A percentile compares a stretch with the other conserved stretches of the same genome.
Conservation (phyloP, 2,888 invertebrate species). For the Formica aserva region DNA sequence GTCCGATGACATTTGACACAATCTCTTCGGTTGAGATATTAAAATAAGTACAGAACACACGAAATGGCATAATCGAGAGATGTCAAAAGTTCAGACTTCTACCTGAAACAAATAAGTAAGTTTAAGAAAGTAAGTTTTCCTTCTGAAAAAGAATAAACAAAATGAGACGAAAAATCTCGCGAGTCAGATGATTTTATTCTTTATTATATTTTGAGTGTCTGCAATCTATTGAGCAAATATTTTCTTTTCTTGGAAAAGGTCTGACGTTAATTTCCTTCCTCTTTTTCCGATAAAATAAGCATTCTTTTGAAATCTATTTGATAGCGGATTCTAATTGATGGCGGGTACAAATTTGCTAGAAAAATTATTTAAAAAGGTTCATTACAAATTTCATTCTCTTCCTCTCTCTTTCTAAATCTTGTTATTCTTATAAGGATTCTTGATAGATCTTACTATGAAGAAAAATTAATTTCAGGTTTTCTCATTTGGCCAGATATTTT, state of each 20-base stretch:
- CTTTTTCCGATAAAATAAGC: not conserved
- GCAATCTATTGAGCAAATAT: not conserved
- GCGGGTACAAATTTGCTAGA: not conserved
- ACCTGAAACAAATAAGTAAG: constrained; percentile 45
- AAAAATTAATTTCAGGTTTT: not conserved
- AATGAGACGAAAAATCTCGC: not conserved
- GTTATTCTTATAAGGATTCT: not conserved
- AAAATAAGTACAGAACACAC: constrained; percentile 10
- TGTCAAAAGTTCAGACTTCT: constrained; percentile 16
- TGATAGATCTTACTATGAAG: not conserved
- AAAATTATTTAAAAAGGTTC: not conserved
- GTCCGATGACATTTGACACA: constrained; percentile 14
- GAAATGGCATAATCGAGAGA: constrained; percentile 11
- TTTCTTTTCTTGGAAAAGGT: not conserved
- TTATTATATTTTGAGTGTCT: not conserved
- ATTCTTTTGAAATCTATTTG: constrained; percentile 3
- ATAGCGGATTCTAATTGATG: not conserved
- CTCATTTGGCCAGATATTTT: not conserved
- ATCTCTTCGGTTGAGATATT: not conserved
- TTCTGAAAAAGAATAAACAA: not conserved
- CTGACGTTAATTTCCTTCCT: not conserved
- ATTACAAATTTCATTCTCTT: not conserved
- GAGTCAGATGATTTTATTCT: not conserved
- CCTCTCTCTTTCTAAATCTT: not conserved
- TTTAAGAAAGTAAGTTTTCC: constrained; percentile 12